These are phyloP conservation scores for Notamacropus eugenii DNA, from an alignment of 2,797 vertebrate species.

Conservation along the genomic window DNA sequence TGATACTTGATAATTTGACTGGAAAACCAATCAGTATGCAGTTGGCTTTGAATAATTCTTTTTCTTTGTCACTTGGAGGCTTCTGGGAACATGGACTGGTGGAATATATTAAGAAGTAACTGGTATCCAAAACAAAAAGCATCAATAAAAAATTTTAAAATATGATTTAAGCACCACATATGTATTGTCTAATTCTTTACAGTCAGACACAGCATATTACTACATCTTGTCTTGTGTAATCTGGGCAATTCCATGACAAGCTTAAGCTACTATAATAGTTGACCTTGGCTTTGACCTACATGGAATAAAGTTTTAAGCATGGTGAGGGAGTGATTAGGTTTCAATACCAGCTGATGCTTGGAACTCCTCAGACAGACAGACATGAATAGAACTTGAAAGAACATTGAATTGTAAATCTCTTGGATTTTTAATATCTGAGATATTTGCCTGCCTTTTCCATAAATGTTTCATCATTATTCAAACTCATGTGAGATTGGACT, in stretches of 20 bases:
- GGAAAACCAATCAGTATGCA: background rate
- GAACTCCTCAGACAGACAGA: slow-evolving; percentile 49
- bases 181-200: background rate
- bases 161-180: background rate
- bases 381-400: slow-evolving; percentile 10
- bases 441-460: slow-evolving; percentile 50
- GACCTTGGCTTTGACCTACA: slow-evolving; percentile 33
- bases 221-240: background rate
- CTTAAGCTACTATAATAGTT: slow-evolving; percentile 43
- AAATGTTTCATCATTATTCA: slow-evolving; percentile 6
- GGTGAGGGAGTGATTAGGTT: slow-evolving; percentile 58
- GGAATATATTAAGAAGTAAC: background rate
- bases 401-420: slow-evolving; percentile 14
- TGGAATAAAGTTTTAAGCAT: slow-evolving; percentile 48
- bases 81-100: background rate
- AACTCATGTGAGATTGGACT: background rate
- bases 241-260: background rate
- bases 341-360: slow-evolving; percentile 59
- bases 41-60: background rate
- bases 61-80: background rate
- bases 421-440: slow-evolving; percentile 45
- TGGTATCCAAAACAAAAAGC: background rate
- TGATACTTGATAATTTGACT: background rate
- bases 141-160: background rate
- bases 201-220: background rate